A percentile compares a stretch with the other conserved stretches of the same genome.
These are phyloP conservation scores for Elysia crispata DNA, from an alignment of 2,888 invertebrate genomes.

Conservation along the genomic window DNA sequence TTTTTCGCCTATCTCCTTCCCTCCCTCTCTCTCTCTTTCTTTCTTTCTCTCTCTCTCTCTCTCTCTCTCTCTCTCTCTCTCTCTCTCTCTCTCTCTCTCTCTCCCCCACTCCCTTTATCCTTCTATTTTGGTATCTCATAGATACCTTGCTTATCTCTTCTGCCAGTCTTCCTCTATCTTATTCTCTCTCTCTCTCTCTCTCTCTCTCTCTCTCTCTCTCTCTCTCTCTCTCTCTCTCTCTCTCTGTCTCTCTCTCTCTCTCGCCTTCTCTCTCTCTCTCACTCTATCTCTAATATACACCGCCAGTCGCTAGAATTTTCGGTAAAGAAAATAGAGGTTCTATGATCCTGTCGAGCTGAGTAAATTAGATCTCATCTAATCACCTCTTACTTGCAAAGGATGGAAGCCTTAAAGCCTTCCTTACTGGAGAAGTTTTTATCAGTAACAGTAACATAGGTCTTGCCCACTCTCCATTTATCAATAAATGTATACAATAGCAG, in stretches of 20 bases:
- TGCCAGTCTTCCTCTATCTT: conserved; percentile 7
- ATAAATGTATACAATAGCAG: too few species aligned
- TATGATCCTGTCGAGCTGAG: too few species aligned
- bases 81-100: not conserved
- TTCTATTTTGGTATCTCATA: not conserved
- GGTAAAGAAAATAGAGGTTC: too few species aligned
- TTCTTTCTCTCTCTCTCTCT: not conserved
- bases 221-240: not conserved
- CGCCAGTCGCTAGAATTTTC: not conserved
- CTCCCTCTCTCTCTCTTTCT: not conserved
- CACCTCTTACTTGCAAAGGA: too few species aligned
- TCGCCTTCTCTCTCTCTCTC: conserved; percentile 9
- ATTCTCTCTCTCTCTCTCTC: conserved; percentile 28
- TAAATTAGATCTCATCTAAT: too few species aligned
- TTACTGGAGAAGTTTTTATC: too few species aligned
- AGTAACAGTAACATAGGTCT: too few species aligned
- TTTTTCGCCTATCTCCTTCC: too few species aligned
- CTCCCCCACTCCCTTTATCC: not conserved
- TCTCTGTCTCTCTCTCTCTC: conserved; percentile 11
- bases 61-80: not conserved
- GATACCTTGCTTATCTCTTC: not conserved
- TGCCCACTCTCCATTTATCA: too few species aligned
- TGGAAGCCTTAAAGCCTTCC: too few species aligned
- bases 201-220: conserved; percentile 18
- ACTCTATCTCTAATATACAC: not conserved